Conservation (phyloP, 2,888 invertebrate species). For the Shargacucullia verbasci region DNA sequence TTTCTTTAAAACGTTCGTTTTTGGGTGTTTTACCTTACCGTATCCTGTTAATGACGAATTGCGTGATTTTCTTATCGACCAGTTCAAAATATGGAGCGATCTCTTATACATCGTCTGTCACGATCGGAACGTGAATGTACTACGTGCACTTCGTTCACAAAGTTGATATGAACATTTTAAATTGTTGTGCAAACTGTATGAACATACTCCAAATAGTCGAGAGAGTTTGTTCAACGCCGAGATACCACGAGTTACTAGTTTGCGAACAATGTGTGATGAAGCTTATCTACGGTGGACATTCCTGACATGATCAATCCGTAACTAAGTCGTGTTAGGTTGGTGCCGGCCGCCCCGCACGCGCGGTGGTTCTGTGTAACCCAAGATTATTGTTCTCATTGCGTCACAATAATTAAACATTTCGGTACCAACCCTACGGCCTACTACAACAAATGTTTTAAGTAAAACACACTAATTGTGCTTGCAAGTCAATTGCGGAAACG, state of each 20-base stretch:
- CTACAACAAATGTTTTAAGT: constrained; percentile 20
- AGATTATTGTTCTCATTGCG: constrained; percentile 54
- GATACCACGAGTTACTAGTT: constrained; percentile 33
- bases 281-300: constrained; percentile 38
- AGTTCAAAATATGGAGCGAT: neutral
- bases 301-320: constrained; percentile 38
- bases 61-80: no score
- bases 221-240: constrained; percentile 6
- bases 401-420: constrained; percentile 46
- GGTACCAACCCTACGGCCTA: constrained; percentile 29
- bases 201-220: constrained; percentile 15
- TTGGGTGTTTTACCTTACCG: neutral
- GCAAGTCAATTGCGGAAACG: constrained; percentile 1
- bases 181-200: constrained; percentile 11
- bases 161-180: constrained; percentile 12
- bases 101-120: constrained; percentile 12
- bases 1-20: constrained; percentile 8
- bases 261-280: constrained; percentile 36
- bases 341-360: constrained; percentile 5
- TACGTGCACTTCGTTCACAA: neutral
- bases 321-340: constrained; percentile 13
- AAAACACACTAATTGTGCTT: constrained; percentile 10
- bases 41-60: no score
- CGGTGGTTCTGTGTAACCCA: constrained; percentile 27
- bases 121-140: neutral